Conservation (phyloP, 2,888 invertebrate genomes). For the Linnaemya tessellans region DNA sequence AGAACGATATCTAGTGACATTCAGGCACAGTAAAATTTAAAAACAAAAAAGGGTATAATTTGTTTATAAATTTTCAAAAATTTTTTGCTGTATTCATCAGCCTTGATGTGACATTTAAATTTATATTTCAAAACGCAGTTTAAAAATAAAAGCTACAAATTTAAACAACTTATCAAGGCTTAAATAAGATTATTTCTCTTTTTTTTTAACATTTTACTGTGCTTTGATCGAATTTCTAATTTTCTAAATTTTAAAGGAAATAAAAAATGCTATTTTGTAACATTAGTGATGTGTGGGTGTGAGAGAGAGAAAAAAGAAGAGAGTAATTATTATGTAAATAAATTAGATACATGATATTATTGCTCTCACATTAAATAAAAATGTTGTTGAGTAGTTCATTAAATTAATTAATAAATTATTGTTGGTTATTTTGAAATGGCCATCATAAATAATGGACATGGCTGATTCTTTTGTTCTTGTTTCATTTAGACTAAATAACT, state of each 20-base stretch:
- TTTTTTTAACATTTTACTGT: conserved; percentile 24
- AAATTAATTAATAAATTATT: conserved; percentile 50
- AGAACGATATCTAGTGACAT: no score
- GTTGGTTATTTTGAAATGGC: conserved; percentile 41
- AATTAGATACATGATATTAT: conserved; percentile 52
- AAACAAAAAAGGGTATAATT: no score
- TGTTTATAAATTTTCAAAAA: no score
- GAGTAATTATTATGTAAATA: neutral
- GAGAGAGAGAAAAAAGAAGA: neutral
- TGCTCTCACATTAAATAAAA: conserved; percentile 45
- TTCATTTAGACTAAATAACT: conserved; percentile 60
- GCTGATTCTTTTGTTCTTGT: conserved; percentile 18
- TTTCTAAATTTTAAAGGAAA: neutral
- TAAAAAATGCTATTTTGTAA: conserved; percentile 7
- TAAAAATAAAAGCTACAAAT: no score
- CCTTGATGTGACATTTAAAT: no score
- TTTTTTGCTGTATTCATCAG: no score
- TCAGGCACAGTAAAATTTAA: no score
- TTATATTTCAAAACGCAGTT: no score
- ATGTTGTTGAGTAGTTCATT: conserved; percentile 14
- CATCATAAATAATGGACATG: conserved; percentile 25
- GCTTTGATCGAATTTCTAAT: neutral
- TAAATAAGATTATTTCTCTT: no score
- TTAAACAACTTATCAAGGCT: no score
- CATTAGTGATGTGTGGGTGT: conserved; percentile 39